Percentiles rank a stretch among this genome's conserved stretches.
phyloP scores from a whole-genome alignment of 1,140 invertebrate genomes.

The Sarcophaga bullata region DNA sequence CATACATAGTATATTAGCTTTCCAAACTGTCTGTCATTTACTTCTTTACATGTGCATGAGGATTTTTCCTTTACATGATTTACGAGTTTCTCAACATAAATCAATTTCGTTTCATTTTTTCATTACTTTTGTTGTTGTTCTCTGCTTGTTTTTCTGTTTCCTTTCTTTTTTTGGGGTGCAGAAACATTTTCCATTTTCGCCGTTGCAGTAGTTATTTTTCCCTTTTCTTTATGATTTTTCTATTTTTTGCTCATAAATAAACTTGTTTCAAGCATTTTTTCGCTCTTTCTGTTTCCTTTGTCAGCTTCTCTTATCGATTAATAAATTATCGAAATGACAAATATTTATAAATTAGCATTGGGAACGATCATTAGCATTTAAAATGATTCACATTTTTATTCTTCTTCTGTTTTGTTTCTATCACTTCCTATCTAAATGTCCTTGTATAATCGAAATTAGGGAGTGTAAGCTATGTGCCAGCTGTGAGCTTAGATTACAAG shows the following conservation, averaged over 20 bases:
- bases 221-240: too few relatives aligned
- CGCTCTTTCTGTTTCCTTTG: neutral
- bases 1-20: neutral
- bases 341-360: slow-evolving; percentile 16
- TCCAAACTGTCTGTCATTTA: slow-evolving; percentile 5
- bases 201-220: too few relatives aligned
- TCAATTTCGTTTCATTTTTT: slow-evolving; percentile 15
- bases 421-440: too few relatives aligned
- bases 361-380: neutral
- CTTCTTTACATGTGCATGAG: neutral
- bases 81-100: slow-evolving; percentile 6
- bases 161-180: neutral
- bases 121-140: too few relatives aligned
- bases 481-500: too few relatives aligned
- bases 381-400: too few relatives aligned
- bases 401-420: neutral
- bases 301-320: neutral
- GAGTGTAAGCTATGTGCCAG: too few relatives aligned
- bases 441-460: too few relatives aligned
- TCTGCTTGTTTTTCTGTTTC: neutral
- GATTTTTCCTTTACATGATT: slow-evolving; percentile 3
- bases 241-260: too few relatives aligned
- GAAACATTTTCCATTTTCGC: too few relatives aligned
- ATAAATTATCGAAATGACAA: slow-evolving; percentile 12
- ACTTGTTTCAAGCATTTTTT: too few relatives aligned